Evolutionary conservation across 2,797 vertebrate species (phyloP).

Genomic region (Hephaestus fuliginosus): DNA sequence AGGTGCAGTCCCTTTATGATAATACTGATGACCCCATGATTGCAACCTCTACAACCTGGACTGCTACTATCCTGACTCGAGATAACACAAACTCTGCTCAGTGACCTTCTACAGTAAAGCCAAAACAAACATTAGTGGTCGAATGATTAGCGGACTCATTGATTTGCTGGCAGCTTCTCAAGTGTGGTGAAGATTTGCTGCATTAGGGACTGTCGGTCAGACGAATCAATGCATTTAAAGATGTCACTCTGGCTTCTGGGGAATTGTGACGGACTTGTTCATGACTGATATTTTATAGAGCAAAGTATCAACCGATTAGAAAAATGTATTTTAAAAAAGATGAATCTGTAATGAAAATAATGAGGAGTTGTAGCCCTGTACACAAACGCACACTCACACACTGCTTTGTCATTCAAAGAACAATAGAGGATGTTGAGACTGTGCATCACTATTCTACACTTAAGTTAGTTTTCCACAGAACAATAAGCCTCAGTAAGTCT

Average conservation of each 20-base stretch:
- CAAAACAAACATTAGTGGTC: background rate
- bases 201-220: background rate
- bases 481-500: background rate
- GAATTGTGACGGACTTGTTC: background rate
- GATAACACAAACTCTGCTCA: constrained; percentile 6
- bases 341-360: background rate
- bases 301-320: background rate
- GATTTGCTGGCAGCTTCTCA: constrained; percentile 8
- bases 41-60: background rate
- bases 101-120: constrained; percentile 6
- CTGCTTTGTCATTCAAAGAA: constrained; percentile 10
- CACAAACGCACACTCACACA: background rate
- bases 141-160: background rate
- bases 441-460: background rate
- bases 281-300: constrained; percentile 8
- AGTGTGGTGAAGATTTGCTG: background rate
- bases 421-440: background rate
- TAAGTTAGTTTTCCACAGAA: background rate
- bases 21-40: constrained; percentile 2
- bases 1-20: background rate
- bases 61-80: background rate
- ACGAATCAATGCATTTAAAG: constrained; percentile 1
- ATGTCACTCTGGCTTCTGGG: background rate
- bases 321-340: background rate
- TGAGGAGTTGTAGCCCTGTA: too few species aligned